Conservation (phyloP, 2,113 vertebrate species). For the Zingel zingel region DNA sequence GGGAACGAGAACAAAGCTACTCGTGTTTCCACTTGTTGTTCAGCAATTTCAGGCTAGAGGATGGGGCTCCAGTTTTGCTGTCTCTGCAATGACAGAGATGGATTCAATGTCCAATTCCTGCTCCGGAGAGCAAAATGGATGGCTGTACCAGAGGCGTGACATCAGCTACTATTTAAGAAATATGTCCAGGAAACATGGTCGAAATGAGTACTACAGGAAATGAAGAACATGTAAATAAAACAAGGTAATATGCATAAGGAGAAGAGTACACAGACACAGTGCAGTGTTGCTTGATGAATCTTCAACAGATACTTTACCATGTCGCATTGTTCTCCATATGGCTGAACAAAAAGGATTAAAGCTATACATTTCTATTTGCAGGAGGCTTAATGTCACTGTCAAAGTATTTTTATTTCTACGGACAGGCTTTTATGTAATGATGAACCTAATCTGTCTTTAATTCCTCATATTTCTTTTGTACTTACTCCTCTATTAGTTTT, state of each 20-base stretch:
- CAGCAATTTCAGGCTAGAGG: constrained; percentile 17
- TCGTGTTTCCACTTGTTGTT: constrained; percentile 31
- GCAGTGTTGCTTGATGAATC: not conserved
- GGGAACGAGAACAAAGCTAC: not conserved
- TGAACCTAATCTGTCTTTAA: not conserved
- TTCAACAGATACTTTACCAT: not conserved
- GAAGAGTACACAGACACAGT: too few relatives aligned
- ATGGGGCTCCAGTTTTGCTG: not conserved
- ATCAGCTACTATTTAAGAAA: constrained; percentile 17
- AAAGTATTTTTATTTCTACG: not conserved
- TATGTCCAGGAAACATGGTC: not conserved
- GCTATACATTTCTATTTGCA: not conserved
- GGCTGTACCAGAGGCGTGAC: not conserved
- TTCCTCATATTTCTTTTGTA: not conserved
- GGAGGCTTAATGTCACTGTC: constrained; percentile 27
- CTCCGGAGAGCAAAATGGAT: constrained; percentile 15
- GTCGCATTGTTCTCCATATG: not conserved
- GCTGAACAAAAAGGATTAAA: constrained; percentile 23
- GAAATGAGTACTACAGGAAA: constrained; percentile 4
- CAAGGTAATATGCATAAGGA: not conserved
- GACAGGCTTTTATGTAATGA: not conserved
- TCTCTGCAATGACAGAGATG: not conserved
- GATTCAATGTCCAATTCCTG: not conserved
- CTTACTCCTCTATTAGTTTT: not conserved
- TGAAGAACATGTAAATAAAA: not conserved